Percentiles rank a stretch among this genome's conserved stretches.
phyloP scores from a whole-genome alignment of 2,888 invertebrate species.

The Dolomedes plantarius region DNA sequence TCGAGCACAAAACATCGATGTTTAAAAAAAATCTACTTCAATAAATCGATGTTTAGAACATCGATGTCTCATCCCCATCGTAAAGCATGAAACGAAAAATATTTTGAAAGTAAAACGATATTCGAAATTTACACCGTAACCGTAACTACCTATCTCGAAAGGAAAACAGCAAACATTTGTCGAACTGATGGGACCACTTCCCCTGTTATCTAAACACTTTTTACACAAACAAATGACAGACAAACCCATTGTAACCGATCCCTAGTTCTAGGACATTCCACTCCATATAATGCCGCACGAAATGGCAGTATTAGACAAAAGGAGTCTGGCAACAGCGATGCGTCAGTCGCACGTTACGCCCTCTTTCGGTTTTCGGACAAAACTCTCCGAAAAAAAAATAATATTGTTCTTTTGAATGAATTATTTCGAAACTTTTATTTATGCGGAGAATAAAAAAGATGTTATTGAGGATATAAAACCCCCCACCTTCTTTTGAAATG shows the following conservation, averaged over 20 bases:
- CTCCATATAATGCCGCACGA: conserved; percentile 39
- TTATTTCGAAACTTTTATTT: conserved; percentile 48
- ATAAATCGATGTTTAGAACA: no score
- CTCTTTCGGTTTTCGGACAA: conserved; percentile 50
- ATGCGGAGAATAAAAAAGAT: conserved; percentile 16
- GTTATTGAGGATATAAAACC: conserved; percentile 42
- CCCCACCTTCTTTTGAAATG: conserved; percentile 40
- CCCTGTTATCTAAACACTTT: conserved; percentile 41
- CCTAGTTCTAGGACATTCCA: conserved; percentile 65
- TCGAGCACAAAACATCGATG: no score
- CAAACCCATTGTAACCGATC: conserved; percentile 61
- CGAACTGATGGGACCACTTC: conserved; percentile 41
- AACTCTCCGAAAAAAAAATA: conserved; percentile 4
- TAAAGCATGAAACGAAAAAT: no score
- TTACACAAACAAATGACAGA: conserved; percentile 34
- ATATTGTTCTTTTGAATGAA: conserved; percentile 38
- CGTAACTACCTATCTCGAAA: conserved; percentile 25
- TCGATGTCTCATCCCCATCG: no score
- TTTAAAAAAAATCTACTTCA: no score
- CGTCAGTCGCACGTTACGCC: conserved; percentile 47
- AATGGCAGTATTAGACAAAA: conserved; percentile 48
- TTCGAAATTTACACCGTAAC: background rate
- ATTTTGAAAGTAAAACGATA: no score
- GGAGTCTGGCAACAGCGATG: conserved; percentile 53
- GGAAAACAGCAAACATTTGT: conserved; percentile 38